Base-by-base conservation (phyloP, 2,888 invertebrate genomes). In the Psylliodes chrysocephalus region DNA sequence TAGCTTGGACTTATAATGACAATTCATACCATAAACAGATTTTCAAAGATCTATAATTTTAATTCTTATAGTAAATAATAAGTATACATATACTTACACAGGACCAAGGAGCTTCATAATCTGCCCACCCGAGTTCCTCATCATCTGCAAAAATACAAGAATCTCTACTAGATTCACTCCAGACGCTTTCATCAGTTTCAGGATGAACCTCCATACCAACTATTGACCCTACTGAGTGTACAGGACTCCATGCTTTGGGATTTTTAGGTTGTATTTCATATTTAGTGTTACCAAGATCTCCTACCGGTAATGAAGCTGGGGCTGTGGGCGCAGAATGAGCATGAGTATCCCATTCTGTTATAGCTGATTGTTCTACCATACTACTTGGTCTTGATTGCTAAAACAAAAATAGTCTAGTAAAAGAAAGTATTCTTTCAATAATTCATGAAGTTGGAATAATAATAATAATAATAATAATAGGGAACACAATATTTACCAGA, bases 171-270 rank as follows among this genome's bases (percentile, higher is more conserved):
- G 85, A 84, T 72, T 89, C 93, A 2, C 90, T 87, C 84, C 92
- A 93, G 7, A 92, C 89, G 76, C 91, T 89, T 53, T 92, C 91
- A 78, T 93, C 93, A 68, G 91, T 91, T 78, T 93, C 93, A 1
- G 93, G 92, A 79, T 93, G 92, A n/a, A 91, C 93, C 82, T 94
- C 93, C 75, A 91, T 91, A 1, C 92, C 93, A 1, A 90, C 89
- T 51, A 93, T 90, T 18, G 93, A 93, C 7, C 94, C 94, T 6
- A 93, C 93, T 77, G 93, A 93, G 69, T 92, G 87, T n/a, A 93
- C 92, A 14, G 94, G 94, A 76, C 93, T 93, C 93, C 94, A 93
- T 22, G 93, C 93, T 75, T 92, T 87, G 15, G 92, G 92, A 82
- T 92, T 92, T 74, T 89, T 90, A n/a, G 90, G 82, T 70, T 90